Evolutionary conservation across 2,797 vertebrate species (phyloP), one percentile per base, ranked within the genome.

Genomic region (Tarsius wallacei): DNA sequence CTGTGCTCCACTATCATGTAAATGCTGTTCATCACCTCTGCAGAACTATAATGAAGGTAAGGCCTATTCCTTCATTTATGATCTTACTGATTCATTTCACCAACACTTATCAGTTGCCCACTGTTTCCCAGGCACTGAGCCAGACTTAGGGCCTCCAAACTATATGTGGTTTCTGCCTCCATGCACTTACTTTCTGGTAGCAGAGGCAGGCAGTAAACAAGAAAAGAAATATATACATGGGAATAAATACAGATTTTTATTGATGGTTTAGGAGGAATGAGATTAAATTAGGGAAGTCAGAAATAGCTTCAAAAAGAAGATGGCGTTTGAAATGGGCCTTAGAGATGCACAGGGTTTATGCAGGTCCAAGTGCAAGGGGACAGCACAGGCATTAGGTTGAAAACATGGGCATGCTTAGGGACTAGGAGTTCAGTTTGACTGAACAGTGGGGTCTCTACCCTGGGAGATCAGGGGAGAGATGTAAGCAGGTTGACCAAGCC

Each of bases 201-300:
- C 16, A 10, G 33, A 90, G 17, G 63, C 21, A 66, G 66, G 59
- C 5, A 19, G 12, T 81, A 61, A 70, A 5, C 31, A 81, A 87
- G 31, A 73, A 26, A 42, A 59, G 36, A 63, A 84, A 59, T 0
- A 21, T 17, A 64, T 2, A 51, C 2, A 11, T 15, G 3, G 55
- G 51, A 71, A 63, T 53, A 77, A 47, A 86, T 49, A 68, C 16
- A 0, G 51, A 2, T 59, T 68, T 55, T 66, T 2, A 59, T 36
- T 19, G 16, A 82, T 24, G 2, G 5, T 51, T 94, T 66, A 77
- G 26, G 42, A 87, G 66, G 66, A 73, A 42, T 57, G 61, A 73
- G 26, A 82, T 91, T 88, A 57, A 13, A 42, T 87, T 68, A 61
- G 33, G 26, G 21, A 91, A 96, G 47, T 89, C 47, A 89, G 76